Evolutionary conservation across 2,113 vertebrate species (phyloP), one percentile per base, ranked within the genome.

Genomic region (Turnix velox): DNA sequence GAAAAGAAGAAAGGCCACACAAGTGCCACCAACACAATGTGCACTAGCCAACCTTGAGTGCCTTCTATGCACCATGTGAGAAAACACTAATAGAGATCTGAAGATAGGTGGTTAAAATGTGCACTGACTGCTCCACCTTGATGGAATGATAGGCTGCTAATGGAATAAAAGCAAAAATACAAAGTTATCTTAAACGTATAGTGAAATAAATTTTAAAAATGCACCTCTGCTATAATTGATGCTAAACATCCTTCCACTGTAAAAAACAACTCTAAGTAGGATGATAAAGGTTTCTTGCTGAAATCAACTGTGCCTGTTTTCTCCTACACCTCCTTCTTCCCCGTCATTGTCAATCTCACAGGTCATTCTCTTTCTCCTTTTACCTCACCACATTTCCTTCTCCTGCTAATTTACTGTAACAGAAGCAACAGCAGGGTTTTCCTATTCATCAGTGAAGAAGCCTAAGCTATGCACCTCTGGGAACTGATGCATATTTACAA

Each of bases 401-500:
- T 86, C 13, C 35, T 71, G 37, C 25, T 93, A 90, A 84, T 84
- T 81, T 74, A 51, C 25, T 51, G 72, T 17, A 91, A 62, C 37
- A 94, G 75, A 73, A 74, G 63, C n/a, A 92, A 65, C 69, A 91
- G 69, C 40, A 84, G 40, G 14, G 31, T 65, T 89, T 91, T 89
- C 43, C 65, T 81, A 7, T 67, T 84, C 52, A 87, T 84, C 91
- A 92, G 48, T 1, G 13, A 72, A 73, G 73, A 87, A 37, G 30
- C 72, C 69, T 81, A 66, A 94, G 88, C 40, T 57, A 23, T 7
- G 48, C 57, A 92, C 11, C 80, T 90, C 73, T 88, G 69, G 73
- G 58, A 96, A 58, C 66, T 25, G 80, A 91, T 65, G 65, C 45
- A 72, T 92, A 87, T 84, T 96, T 93, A 92, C 84, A 84, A 18